Evolutionary conservation across 2,113 vertebrate species (phyloP).

Genomic region (Pavo muticus): DNA sequence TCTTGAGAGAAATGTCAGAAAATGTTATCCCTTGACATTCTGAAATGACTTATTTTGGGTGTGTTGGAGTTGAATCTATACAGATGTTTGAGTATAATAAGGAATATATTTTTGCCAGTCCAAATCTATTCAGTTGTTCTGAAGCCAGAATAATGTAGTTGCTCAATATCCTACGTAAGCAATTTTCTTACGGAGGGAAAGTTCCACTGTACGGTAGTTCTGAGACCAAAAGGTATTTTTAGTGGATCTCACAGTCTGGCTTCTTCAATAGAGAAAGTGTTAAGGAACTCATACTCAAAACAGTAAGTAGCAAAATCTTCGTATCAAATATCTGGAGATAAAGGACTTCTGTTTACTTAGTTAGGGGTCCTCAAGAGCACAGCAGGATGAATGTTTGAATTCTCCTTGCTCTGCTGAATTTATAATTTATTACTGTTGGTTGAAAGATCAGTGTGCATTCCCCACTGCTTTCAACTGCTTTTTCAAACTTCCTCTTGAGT

Average conservation of each 20-base stretch:
- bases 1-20: constrained; percentile 42
- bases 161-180: constrained; percentile 9
- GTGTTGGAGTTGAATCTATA: constrained; percentile 8
- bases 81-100: constrained; percentile 42
- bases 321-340: constrained; percentile 63
- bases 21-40: constrained; percentile 44
- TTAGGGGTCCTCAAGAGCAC: neutral
- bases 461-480: neutral
- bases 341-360: constrained; percentile 72
- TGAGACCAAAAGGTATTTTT: neutral
- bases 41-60: constrained; percentile 58
- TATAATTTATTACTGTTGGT: constrained; percentile 71
- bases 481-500: constrained; percentile 29
- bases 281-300: neutral
- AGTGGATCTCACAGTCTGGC: neutral
- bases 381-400: constrained; percentile 38
- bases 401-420: constrained; percentile 72
- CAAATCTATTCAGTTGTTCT: constrained; percentile 10
- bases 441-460: neutral
- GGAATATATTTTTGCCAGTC: constrained; percentile 28
- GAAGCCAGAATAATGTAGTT: neutral
- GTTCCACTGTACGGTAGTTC: neutral
- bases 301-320: neutral
- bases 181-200: constrained; percentile 7
- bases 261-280: neutral